Conservation (phyloP, 2,113 vertebrate species). For the Rattus rattus region DNA sequence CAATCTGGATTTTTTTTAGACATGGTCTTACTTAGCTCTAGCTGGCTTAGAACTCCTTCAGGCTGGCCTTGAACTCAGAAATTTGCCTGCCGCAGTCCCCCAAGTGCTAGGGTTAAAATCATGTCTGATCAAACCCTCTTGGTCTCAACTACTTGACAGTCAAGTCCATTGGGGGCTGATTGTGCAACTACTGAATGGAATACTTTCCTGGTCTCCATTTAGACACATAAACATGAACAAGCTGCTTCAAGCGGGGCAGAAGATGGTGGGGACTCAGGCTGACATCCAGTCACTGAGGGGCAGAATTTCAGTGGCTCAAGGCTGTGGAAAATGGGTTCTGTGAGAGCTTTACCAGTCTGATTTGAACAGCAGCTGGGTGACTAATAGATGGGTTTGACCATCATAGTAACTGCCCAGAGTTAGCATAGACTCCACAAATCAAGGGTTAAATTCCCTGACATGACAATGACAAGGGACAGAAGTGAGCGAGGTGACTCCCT, state of each 20-base stretch:
- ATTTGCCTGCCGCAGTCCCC: neutral
- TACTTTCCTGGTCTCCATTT: neutral
- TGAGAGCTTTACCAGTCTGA: neutral
- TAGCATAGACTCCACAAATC: neutral
- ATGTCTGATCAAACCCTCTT: neutral
- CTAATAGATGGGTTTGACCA: neutral
- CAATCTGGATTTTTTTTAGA: neutral
- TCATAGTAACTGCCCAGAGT: neutral
- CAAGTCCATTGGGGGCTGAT: neutral
- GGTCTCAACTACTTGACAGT: neutral
- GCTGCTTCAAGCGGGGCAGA: neutral
- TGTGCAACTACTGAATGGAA: neutral
- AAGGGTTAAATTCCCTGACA: neutral
- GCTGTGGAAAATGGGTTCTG: neutral
- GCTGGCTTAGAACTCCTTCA: neutral
- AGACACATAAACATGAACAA: neutral
- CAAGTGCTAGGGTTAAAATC: neutral
- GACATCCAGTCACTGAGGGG: neutral
- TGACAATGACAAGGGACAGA: neutral
- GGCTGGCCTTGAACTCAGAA: neutral
- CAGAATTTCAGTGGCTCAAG: neutral
- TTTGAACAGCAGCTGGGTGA: neutral
- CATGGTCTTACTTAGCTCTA: neutral
- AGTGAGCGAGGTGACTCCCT: neutral
- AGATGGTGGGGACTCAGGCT: neutral